Conservation (phyloP, 1,140 invertebrate species). For the Tetramorium simillimum region DNA sequence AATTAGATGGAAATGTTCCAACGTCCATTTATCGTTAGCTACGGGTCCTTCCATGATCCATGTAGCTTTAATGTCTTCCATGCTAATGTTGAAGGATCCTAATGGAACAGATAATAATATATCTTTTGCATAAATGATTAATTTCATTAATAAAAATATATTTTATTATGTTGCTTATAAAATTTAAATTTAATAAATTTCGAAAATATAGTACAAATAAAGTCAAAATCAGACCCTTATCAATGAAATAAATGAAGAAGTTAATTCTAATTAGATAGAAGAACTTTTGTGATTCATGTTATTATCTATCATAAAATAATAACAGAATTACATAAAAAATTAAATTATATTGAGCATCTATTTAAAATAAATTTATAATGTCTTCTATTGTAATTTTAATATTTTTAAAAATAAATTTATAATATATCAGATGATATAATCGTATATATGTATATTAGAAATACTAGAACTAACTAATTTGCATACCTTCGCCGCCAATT, state of each 20-base stretch:
- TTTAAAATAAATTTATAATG: background rate
- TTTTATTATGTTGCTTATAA: background rate
- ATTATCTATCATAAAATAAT: background rate
- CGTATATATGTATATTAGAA: background rate
- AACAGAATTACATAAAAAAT: background rate
- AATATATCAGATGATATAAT: background rate
- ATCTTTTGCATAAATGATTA: background rate
- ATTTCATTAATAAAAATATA: background rate
- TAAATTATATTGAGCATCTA: background rate
- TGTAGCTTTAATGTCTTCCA: slow-evolving; percentile 76
- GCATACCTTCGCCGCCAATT: slow-evolving; percentile 85
- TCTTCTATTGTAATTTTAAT: background rate
- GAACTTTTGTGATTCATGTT: background rate
- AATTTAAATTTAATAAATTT: background rate
- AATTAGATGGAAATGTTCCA: slow-evolving; percentile 88
- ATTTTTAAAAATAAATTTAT: background rate
- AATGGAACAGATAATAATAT: background rate
- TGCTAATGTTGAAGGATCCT: slow-evolving; percentile 82
- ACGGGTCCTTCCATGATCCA: slow-evolving; percentile 78
- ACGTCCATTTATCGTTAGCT: slow-evolving; percentile 79
- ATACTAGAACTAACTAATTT: background rate
- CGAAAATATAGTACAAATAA: background rate
- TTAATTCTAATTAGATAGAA: background rate
- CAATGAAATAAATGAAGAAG: background rate
- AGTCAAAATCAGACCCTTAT: background rate